These are phyloP conservation scores for Epistrophella euchroma DNA, from an alignment of 2,888 invertebrate species.

Conservation along the genomic window DNA sequence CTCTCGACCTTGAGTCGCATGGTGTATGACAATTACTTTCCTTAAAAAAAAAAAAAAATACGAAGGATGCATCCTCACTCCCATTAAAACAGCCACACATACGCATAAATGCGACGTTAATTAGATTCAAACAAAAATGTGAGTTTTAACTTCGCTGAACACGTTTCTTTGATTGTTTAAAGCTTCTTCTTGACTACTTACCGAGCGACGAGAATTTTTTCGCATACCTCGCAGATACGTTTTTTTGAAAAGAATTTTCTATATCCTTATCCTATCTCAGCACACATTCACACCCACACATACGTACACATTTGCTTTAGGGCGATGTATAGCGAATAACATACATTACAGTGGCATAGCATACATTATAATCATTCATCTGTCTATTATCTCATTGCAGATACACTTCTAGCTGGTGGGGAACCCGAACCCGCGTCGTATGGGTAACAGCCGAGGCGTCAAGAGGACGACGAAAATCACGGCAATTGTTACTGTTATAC, in stretches of 20 bases:
- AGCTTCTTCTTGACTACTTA: slow-evolving; percentile 62
- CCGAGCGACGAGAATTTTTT: slow-evolving; percentile 21
- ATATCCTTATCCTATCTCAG: slow-evolving; percentile 43
- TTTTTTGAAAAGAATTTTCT: slow-evolving; percentile 23
- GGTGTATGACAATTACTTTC: slow-evolving; percentile 48
- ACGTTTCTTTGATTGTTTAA: slow-evolving; percentile 78
- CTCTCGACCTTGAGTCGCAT: slow-evolving; percentile 63
- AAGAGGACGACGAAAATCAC: slow-evolving; percentile 68
- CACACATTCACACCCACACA: slow-evolving; percentile 14
- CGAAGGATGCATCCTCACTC: slow-evolving; percentile 62
- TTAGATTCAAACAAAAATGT: slow-evolving; percentile 76
- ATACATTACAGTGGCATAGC: slow-evolving; percentile 68
- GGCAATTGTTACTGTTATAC: slow-evolving; percentile 69
- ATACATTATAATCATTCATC: slow-evolving; percentile 74
- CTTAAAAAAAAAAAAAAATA: slow-evolving; percentile 17
- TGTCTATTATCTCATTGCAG: slow-evolving; percentile 78
- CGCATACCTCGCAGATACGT: slow-evolving; percentile 42
- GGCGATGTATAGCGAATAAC: slow-evolving; percentile 46
- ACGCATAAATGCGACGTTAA: slow-evolving; percentile 78
- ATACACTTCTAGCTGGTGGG: slow-evolving; percentile 69
- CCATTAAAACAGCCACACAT: slow-evolving; percentile 68
- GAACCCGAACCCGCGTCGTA: slow-evolving; percentile 15
- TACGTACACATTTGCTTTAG: slow-evolving; percentile 21
- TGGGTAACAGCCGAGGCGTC: slow-evolving; percentile 45
- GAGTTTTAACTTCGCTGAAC: slow-evolving; percentile 73